phyloP scores from a whole-genome alignment of 2,113 vertebrate species.

The Oncorhynchus clarkii region DNA sequence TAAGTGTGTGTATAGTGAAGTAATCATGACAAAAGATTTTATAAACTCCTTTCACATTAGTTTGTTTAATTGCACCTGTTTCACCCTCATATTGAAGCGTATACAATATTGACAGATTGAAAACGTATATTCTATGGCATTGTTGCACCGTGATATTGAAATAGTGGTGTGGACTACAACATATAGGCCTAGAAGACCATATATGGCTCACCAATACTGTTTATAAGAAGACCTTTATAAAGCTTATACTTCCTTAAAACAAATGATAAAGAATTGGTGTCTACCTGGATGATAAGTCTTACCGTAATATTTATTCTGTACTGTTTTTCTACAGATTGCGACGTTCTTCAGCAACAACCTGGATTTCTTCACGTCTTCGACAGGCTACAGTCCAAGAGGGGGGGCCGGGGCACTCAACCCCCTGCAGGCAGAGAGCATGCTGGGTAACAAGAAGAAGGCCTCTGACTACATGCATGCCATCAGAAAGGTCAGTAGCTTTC shows the following conservation, averaged over 20 bases:
- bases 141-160: too few relatives aligned
- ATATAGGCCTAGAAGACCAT: too few relatives aligned
- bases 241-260: too few relatives aligned
- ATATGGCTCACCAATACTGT: too few relatives aligned
- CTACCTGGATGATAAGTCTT: not conserved
- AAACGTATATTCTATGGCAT: too few relatives aligned
- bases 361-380: slow-evolving; percentile 82
- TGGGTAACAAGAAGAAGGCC: slow-evolving; percentile 89
- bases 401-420: slow-evolving; percentile 80
- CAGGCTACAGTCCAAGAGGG: slow-evolving; percentile 84
- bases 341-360: slow-evolving; percentile 95
- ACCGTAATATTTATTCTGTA: not conserved
- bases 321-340: slow-evolving; percentile 77
- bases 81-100: too few relatives aligned
- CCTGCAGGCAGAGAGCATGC: slow-evolving; percentile 86
- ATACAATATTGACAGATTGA: too few relatives aligned
- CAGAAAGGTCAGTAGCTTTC: slow-evolving; percentile 76
- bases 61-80: too few relatives aligned
- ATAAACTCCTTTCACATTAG: not conserved
- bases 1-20: not conserved
- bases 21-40: not conserved
- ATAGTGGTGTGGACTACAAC: too few relatives aligned
- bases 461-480: slow-evolving; percentile 82
- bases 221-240: too few relatives aligned
- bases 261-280: not conserved